Percentiles rank a stretch among this genome's conserved stretches.
These are phyloP conservation scores for Miichthys miiuy DNA, from an alignment of 2,797 vertebrate genomes.

Conservation along the genomic window DNA sequence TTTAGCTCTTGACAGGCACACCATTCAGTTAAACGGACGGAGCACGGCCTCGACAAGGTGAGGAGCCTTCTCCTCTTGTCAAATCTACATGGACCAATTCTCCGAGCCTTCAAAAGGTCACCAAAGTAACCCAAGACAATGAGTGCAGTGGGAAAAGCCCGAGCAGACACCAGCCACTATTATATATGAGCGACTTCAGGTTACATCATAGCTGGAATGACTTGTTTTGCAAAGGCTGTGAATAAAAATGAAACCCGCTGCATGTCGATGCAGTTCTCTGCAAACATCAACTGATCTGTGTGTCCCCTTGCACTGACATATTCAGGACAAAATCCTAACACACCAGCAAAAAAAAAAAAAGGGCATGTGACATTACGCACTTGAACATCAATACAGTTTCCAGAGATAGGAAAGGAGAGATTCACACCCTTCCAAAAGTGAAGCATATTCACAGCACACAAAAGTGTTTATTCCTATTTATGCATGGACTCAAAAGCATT, in stretches of 20 bases:
- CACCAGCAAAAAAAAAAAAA: conserved; percentile 14
- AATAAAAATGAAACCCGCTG: conserved; percentile 53
- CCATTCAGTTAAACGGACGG: conserved; percentile 1
- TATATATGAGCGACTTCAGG: conserved; percentile 58
- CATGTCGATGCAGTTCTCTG: conserved; percentile 19
- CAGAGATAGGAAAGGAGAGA: conserved; percentile 15
- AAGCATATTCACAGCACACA: conserved; percentile 42
- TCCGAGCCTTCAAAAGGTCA: conserved; percentile 68
- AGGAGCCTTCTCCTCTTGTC: conserved; percentile 49
- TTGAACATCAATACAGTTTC: conserved; percentile 18
- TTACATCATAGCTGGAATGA: conserved; percentile 60
- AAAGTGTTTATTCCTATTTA: conserved; percentile 28
- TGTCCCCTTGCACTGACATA: conserved; percentile 36
- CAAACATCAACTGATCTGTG: conserved; percentile 19
- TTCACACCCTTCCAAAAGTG: conserved; percentile 27
- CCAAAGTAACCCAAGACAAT: conserved; percentile 69
- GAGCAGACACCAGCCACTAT: conserved; percentile 42
- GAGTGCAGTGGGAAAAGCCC: conserved; percentile 54
- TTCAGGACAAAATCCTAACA: conserved; percentile 37
- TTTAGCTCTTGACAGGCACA: conserved; percentile 1
- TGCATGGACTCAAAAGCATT: conserved; percentile 36
- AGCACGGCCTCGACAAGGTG: conserved; percentile 6
- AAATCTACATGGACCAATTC: conserved; percentile 61
- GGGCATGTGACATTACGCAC: neutral
- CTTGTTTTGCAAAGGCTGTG: conserved; percentile 62